Conservation (phyloP, 2,113 vertebrate genomes). For the Ctenomys sociabilis region DNA sequence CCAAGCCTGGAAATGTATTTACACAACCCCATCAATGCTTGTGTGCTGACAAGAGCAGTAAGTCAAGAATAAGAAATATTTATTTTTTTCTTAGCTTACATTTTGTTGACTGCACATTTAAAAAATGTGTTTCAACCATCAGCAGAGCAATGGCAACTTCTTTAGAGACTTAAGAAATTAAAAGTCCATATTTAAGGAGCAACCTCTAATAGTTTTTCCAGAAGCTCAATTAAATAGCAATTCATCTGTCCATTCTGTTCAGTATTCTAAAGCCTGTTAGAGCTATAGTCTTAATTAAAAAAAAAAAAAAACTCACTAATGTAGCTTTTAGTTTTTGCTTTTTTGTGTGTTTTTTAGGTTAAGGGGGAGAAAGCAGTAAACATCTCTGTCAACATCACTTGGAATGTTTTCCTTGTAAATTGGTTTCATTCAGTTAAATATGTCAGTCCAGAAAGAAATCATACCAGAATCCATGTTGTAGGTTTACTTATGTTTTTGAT, state of each 20-base stretch:
- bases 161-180: slow-evolving; percentile 70
- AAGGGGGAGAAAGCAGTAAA: slow-evolving; percentile 70
- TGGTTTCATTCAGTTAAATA: slow-evolving; percentile 71
- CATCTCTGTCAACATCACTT: slow-evolving; percentile 69
- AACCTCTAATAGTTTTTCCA: slow-evolving; percentile 85
- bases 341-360: slow-evolving; percentile 81
- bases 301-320: slow-evolving; percentile 70
- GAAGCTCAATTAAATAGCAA: slow-evolving; percentile 87
- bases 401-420: slow-evolving; percentile 59
- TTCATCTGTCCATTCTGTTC: slow-evolving; percentile 83
- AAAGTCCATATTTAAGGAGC: slow-evolving; percentile 80
- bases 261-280: slow-evolving; percentile 84
- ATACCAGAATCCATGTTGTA: background rate
- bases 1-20: background rate
- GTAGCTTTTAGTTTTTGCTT: slow-evolving; percentile 81
- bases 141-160: slow-evolving; percentile 79
- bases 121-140: slow-evolving; percentile 61
- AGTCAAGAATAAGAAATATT: background rate
- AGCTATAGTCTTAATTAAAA: slow-evolving; percentile 84
- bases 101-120: slow-evolving; percentile 64
- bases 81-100: slow-evolving; percentile 17
- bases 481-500: slow-evolving; percentile 15
- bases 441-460: slow-evolving; percentile 59
- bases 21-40: background rate
- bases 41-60: background rate